Conservation (phyloP, 2,113 vertebrate genomes). For the Pollachius pollachius region DNA sequence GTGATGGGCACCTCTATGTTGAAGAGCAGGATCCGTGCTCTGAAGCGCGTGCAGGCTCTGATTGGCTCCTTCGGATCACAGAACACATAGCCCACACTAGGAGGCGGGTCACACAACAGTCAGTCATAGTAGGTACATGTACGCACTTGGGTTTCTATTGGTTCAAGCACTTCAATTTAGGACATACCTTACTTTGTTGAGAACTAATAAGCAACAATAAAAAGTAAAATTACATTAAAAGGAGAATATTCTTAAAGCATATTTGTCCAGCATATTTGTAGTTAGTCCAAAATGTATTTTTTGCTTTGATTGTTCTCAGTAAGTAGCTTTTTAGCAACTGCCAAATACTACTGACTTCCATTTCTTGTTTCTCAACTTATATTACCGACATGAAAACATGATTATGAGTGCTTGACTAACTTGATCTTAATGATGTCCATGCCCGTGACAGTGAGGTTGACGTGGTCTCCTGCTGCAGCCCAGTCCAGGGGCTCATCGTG, state of each 20-base stretch:
- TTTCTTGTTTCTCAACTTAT: background rate
- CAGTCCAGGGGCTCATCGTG: constrained; percentile 93
- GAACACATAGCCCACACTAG: constrained; percentile 91
- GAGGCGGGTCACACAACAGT: constrained; percentile 8
- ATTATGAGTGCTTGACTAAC: constrained; percentile 69
- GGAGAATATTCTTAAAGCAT: no score
- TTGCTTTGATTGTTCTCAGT: no score
- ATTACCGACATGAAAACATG: background rate
- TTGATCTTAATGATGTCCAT: constrained; percentile 99
- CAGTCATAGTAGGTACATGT: no score
- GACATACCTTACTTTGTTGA: no score
- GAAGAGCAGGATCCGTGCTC: constrained; percentile 92
- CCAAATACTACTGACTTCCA: no score
- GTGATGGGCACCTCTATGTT: constrained; percentile 95
- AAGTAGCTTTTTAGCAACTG: no score
- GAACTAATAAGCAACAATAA: no score
- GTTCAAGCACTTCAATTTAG: no score
- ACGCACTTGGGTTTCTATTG: no score
- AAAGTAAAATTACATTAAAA: no score
- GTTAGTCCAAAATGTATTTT: no score
- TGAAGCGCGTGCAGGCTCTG: constrained; percentile 87
- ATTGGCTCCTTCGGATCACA: constrained; percentile 91
- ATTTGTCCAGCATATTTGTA: no score
- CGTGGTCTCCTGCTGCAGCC: constrained; percentile 95
- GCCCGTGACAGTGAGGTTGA: constrained; percentile 95